phyloP scores from a whole-genome alignment of 2,113 vertebrate species.

The Origma solitaria region DNA sequence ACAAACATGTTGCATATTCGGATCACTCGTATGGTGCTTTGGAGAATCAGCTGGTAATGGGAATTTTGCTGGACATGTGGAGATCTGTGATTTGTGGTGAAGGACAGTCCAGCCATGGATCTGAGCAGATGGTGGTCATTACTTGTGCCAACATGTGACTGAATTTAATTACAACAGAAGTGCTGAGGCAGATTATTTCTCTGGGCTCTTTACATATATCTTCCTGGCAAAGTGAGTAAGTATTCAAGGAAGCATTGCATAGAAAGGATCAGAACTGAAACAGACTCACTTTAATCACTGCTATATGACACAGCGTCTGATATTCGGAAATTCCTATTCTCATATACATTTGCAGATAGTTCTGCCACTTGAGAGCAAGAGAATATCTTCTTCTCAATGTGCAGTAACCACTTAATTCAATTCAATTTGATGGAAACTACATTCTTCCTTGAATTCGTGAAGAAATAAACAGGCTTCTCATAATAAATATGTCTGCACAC shows the following conservation, averaged over 20 bases:
- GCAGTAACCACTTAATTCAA: background rate
- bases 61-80: background rate
- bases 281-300: background rate
- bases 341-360: background rate
- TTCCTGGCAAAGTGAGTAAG: background rate
- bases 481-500: background rate
- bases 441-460: background rate
- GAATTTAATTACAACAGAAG: background rate
- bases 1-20: background rate
- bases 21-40: background rate
- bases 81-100: background rate
- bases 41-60: background rate
- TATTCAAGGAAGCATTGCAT: background rate
- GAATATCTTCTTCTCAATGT: background rate
- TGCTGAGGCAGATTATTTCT: background rate
- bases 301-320: background rate
- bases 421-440: background rate
- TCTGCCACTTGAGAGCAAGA: background rate
- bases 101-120: background rate
- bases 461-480: background rate
- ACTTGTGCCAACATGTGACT: background rate
- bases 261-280: background rate
- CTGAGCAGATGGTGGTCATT: slow-evolving; percentile 58
- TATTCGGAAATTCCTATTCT: background rate
- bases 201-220: background rate